Base-by-base conservation (phyloP, 2,113 vertebrate genomes). In the Brachionichthys hirsutus region DNA sequence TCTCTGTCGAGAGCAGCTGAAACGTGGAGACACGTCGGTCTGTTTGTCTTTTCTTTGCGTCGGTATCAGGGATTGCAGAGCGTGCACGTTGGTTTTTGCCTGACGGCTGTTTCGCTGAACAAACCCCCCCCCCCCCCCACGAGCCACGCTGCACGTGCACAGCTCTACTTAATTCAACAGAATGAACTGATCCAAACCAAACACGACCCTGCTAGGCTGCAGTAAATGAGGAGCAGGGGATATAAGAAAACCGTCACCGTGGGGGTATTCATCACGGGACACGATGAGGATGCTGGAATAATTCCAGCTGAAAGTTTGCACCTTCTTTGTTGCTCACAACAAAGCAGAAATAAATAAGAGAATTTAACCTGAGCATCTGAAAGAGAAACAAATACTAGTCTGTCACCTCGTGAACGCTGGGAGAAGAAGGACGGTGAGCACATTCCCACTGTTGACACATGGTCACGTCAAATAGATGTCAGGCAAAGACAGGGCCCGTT, bases 1-100 rank as follows among this genome's bases (percentile, higher is more conserved):
- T 57, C 35, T 64, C 51, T 57, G 78, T 66, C 52, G 8, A 72
- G 36, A 75, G 68, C 57, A 62, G 70, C 41, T 17, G 57, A 82
- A 62, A 64, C 52, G 78, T 70, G 77, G 67, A 88, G 82, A 86
- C 87, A 87, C 82, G 84, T 87, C 73, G 69, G 78, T 64, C 87
- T 87, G 9, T 10, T 90, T 86, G 84, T 89, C 83, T 68, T 73
- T 67, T 71, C 70, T 84, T 75, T 74, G 24, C 8, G 73, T 62
- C 44, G 42, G 65, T 84, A 86, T 80, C 69, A 56, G 68, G 81
- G 81, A 88, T 83, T 76, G 66, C 59, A 24, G 45, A 1, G 67
- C 51, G 57, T 49, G 74, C 65, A 78, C 77, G n/a, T n/a, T n/a
- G n/a, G 48, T 65, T 62, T 77, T 72, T 70, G 30, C 70, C 80